phyloP scores from a whole-genome alignment of 2,888 invertebrate genomes.

The Limnephilus marmoratus region DNA sequence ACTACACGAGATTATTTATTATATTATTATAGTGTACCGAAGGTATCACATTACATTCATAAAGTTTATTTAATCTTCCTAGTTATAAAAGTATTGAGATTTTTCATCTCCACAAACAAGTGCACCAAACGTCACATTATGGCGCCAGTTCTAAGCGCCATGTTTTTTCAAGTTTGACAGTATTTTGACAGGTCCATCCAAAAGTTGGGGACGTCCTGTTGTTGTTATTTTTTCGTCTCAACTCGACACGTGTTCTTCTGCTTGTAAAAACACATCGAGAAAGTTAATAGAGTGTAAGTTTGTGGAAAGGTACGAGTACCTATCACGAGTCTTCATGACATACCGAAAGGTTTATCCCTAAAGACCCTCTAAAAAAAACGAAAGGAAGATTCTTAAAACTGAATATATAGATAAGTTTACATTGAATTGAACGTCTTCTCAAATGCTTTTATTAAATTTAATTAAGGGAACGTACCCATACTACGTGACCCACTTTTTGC shows the following conservation, averaged over 20 bases:
- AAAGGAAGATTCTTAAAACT: not conserved
- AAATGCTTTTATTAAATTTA: too few relatives aligned
- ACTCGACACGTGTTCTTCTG: slow-evolving; percentile 27
- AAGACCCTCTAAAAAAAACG: not conserved
- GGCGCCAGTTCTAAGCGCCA: slow-evolving; percentile 41
- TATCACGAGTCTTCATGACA: not conserved
- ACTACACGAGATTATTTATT: too few relatives aligned
- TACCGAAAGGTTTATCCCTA: not conserved
- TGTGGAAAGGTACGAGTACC: not conserved
- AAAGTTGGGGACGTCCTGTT: slow-evolving; percentile 23
- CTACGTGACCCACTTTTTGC: too few relatives aligned
- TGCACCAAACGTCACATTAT: not conserved
- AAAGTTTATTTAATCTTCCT: too few relatives aligned
- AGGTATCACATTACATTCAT: too few relatives aligned
- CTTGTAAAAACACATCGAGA: slow-evolving; percentile 25
- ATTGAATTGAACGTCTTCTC: not conserved
- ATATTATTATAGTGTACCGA: too few relatives aligned
- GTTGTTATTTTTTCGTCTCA: slow-evolving; percentile 9
- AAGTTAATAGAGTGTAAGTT: not conserved
- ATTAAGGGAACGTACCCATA: too few relatives aligned
- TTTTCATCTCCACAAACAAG: not conserved
- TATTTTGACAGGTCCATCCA: slow-evolving; percentile 44
- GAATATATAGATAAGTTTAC: not conserved
- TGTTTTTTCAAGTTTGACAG: slow-evolving; percentile 18
- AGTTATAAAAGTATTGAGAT: not conserved